These are phyloP conservation scores for Zophobas atratus DNA, from an alignment of 1,140 invertebrate genomes.

Conservation along the genomic window DNA sequence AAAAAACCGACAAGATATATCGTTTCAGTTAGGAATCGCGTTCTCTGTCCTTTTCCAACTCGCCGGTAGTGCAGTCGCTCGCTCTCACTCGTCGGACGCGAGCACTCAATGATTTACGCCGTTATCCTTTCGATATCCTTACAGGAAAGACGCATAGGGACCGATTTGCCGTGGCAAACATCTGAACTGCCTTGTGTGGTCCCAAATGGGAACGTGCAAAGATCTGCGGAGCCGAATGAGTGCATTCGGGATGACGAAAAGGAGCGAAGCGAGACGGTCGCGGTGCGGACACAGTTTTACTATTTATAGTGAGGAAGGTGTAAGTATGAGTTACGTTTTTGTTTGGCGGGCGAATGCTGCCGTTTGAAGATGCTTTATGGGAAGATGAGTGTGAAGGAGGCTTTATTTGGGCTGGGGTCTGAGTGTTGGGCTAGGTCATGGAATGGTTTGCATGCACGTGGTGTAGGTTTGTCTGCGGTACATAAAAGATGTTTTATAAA, in stretches of 20 bases:
- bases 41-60: conserved; percentile 12
- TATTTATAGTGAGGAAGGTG: neutral
- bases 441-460: no score
- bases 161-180: conserved; percentile 21
- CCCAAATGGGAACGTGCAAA: neutral
- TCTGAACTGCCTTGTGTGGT: neutral
- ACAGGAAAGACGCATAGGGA: conserved; percentile 26
- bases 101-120: conserved; percentile 45
- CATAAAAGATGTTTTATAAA: no score
- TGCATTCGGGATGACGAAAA: no score
- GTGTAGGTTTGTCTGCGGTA: no score
- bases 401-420: no score
- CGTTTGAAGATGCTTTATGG: neutral
- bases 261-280: no score
- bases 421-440: no score
- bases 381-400: no score
- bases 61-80: neutral
- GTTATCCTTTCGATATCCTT: conserved; percentile 45
- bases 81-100: conserved; percentile 31
- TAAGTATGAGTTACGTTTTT: conserved; percentile 25
- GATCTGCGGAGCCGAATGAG: conserved; percentile 12
- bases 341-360: neutral
- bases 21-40: conserved; percentile 55
- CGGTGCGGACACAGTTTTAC: no score
- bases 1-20: conserved; percentile 58